Base-by-base conservation (phyloP, 2,113 vertebrate species). In the Tympanuchus pallidicinctus region DNA sequence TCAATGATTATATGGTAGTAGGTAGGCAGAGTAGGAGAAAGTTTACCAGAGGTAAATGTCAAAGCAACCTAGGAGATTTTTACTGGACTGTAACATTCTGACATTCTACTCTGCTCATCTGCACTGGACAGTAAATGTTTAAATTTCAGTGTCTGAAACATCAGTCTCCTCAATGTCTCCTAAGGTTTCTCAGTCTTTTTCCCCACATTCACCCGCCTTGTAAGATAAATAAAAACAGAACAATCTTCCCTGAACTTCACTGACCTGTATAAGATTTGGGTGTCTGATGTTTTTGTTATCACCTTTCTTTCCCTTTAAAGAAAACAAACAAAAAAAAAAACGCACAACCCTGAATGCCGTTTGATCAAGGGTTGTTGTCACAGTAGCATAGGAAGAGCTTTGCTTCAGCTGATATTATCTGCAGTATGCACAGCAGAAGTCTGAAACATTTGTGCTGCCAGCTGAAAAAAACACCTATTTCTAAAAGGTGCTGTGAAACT, bases 391-490 rank as follows among this genome's bases (percentile, higher is more conserved):
- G 84, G 77, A 92, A 87, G 54, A 93, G 79, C 76, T 52, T 71
- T 64, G 25, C 82, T 82, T 63, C 70, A 64, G 61, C 67, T 86
- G 85, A 85, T 93, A 77, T 2, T 83, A 93, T 91, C 86, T 88
- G 79, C 54, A 73, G 25, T 59, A 40, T 24, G 48, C 63, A 28
- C 32, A 89, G 61, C 64, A 87, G 20, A 93, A 72, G 65, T 25
- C 11, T 50, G 28, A 93, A 90, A 36, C 54, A 40, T 43, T 65
- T 27, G 36, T 30, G 38, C 61, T 88, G 50, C 18, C 65, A 77
- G 64, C 69, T 67, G 54, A 86, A 63, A 82, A 36, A 36, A 54
- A 57, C 16, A 72, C 27, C 34, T 1, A 4, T 43, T 61, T 79
- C 70, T 56, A 18, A 36, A 71, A 65, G 21, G n/a, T 0, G 0